Evolutionary conservation across 2,113 vertebrate species (phyloP).

Genomic region (Micromys minutus): DNA sequence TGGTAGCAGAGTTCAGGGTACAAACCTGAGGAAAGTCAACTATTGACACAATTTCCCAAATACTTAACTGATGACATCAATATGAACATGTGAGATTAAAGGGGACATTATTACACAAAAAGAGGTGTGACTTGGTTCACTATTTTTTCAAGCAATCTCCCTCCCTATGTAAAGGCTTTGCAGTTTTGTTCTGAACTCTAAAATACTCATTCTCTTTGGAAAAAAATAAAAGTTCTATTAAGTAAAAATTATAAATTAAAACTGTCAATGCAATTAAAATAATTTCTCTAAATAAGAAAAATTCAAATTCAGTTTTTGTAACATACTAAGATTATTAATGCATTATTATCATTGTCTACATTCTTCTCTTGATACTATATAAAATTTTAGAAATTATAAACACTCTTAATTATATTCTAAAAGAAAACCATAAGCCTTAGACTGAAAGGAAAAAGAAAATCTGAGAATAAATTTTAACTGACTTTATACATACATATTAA

Average conservation of each 20-base stretch:
- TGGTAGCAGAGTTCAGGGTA: slow-evolving; percentile 45
- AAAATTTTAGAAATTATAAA: slow-evolving; percentile 58
- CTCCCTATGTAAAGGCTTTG: slow-evolving; percentile 47
- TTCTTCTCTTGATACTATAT: slow-evolving; percentile 15
- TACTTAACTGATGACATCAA: slow-evolving; percentile 57
- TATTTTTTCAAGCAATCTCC: slow-evolving; percentile 52
- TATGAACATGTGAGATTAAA: slow-evolving; percentile 46
- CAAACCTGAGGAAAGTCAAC: slow-evolving; percentile 31
- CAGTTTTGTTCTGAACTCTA: slow-evolving; percentile 37
- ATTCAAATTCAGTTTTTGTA: slow-evolving; percentile 46
- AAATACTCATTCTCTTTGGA: slow-evolving; percentile 16
- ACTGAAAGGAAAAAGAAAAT: slow-evolving; percentile 26
- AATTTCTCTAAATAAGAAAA: slow-evolving; percentile 50
- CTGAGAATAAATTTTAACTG: slow-evolving; percentile 51
- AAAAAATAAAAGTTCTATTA: slow-evolving; percentile 19
- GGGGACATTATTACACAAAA: slow-evolving; percentile 63
- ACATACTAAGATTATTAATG: slow-evolving; percentile 22
- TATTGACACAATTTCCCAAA: slow-evolving; percentile 70
- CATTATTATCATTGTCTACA: slow-evolving; percentile 14
- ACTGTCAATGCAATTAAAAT: slow-evolving; percentile 45
- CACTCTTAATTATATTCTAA: slow-evolving; percentile 23
- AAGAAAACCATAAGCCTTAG: slow-evolving; percentile 42
- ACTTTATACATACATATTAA: slow-evolving; percentile 45
- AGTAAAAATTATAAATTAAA: slow-evolving; percentile 64
- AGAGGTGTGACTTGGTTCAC: slow-evolving; percentile 46